Percentiles rank a stretch among this genome's conserved stretches.
Evolutionary conservation across 2,797 vertebrate species (phyloP).

Genomic region (Hylomyscus alleni): DNA sequence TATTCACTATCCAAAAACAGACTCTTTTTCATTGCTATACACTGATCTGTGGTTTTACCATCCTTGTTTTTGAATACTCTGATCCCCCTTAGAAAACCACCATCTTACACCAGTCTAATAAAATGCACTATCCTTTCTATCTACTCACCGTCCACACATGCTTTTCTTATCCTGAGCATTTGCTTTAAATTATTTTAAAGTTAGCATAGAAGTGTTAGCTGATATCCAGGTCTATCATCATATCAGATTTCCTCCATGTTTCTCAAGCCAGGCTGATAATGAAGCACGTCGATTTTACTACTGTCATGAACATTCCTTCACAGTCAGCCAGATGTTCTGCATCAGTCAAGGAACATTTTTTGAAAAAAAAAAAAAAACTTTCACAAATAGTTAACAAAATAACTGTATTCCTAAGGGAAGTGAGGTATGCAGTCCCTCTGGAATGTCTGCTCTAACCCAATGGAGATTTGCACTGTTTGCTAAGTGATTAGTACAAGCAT

Average conservation of each 20-base stretch:
- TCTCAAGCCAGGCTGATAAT: conserved; percentile 68
- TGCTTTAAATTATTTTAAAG: conserved; percentile 28
- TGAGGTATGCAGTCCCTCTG: conserved; percentile 57
- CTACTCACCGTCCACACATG: neutral
- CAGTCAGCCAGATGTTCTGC: conserved; percentile 84
- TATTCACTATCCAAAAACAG: conserved; percentile 7
- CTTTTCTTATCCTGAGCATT: neutral
- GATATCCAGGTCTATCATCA: conserved; percentile 32
- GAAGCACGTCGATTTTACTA: conserved; percentile 78
- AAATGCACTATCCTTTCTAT: neutral
- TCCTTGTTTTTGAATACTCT: conserved; percentile 11
- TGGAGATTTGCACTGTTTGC: conserved; percentile 53
- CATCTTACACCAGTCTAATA: conserved; percentile 27
- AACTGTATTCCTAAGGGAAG: conserved; percentile 73
- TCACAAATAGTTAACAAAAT: conserved; percentile 81
- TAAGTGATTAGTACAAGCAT: conserved; percentile 25
- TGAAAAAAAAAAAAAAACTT: too few species aligned
- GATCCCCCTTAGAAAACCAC: neutral
- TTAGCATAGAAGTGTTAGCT: conserved; percentile 34
- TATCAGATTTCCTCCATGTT: conserved; percentile 54
- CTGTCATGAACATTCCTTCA: conserved; percentile 77
- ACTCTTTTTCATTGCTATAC: neutral
- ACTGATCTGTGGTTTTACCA: neutral
- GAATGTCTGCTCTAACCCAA: conserved; percentile 62
- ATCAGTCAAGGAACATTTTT: conserved; percentile 81